Evolutionary conservation across 2,888 invertebrate genomes (phyloP), one percentile per base, ranked within the genome.

Genomic region (Mystacides longicornis): DNA sequence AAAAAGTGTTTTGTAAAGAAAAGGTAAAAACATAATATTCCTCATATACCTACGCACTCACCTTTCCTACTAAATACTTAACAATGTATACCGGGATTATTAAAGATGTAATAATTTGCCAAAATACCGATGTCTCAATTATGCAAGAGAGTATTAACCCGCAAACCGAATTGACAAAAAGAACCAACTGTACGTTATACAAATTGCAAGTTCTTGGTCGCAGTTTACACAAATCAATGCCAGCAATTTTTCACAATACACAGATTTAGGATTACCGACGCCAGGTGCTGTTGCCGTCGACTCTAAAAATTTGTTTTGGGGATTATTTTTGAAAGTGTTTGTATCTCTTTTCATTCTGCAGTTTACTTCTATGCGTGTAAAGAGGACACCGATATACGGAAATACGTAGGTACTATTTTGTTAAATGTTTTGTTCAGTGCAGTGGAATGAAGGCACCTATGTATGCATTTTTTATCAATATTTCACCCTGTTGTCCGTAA

Each of bases 21-120:
- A 37, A n/a, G 37, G 3, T 37, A 14, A 37, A 49, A 49, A 53
- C 20, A 56, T 48, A 42, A 22, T 23, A 55, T 53, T 55, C 7
- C 27, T 27, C 27, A 27, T n/a, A n/a, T n/a, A 27, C 27, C 11
- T 27, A 53, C 52, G 57, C 57, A n/a, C n/a, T n/a, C n/a, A n/a
- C n/a, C n/a, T n/a, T n/a, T n/a, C n/a, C n/a, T n/a, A 57, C 57
- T 59, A 51, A 58, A 50, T 48, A 52, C 49, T 51, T 49, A 7
- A 37, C 37, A 37, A 37, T 23, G 49, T 52, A 58, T 49, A 55
- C 52, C 50, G 55, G 49, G 58, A 58, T 58, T 58, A 58, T 45
- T 37, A 23, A 48, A 58, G 55, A 58, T 52, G 52, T 52, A 55
- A 55, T 60, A 57, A 59, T 59, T 55, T 57, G 59, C 50, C 33